Evolutionary conservation across 92 coral and sea anemone species (phyloP).

Genomic region (Palythoa grandiflora): DNA sequence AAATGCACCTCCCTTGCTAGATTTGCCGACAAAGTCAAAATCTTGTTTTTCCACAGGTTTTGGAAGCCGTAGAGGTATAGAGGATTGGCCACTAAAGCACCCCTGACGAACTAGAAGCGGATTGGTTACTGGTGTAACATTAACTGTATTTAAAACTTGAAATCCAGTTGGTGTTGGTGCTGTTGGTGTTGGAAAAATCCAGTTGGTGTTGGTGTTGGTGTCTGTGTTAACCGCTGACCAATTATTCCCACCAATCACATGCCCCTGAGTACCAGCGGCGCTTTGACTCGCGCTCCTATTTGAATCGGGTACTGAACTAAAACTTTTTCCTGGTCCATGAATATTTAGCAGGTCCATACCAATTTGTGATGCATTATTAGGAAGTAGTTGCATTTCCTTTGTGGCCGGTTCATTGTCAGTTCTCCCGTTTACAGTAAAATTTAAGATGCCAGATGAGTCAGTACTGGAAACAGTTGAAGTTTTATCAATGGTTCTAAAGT

Average conservation of each 20-base stretch:
- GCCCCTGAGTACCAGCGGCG: background rate
- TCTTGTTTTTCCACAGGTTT: conserved; percentile 69
- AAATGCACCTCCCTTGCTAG: conserved; percentile 83
- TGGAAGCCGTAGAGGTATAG: conserved; percentile 67
- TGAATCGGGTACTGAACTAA: background rate
- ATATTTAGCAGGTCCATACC: background rate
- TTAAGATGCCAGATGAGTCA: background rate
- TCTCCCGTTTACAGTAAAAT: background rate
- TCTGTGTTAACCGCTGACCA: background rate
- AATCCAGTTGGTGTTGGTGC: background rate
- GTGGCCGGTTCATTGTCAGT: background rate
- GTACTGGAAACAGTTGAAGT: background rate
- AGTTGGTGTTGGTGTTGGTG: background rate
- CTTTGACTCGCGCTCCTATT: background rate
- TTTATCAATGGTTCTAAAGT: background rate
- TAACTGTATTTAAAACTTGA: background rate
- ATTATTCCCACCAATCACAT: background rate
- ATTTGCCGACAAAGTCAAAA: conserved; percentile 83
- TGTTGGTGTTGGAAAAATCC: background rate
- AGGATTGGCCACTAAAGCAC: conserved; percentile 42
- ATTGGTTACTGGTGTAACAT: background rate
- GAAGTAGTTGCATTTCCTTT: background rate
- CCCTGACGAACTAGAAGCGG: background rate
- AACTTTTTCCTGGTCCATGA: background rate
- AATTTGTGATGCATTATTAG: background rate